A percentile compares a stretch with the other conserved stretches of the same genome.
These are phyloP conservation scores for Anhinga anhinga DNA, from an alignment of 2,113 vertebrate species.

Conservation along the genomic window DNA sequence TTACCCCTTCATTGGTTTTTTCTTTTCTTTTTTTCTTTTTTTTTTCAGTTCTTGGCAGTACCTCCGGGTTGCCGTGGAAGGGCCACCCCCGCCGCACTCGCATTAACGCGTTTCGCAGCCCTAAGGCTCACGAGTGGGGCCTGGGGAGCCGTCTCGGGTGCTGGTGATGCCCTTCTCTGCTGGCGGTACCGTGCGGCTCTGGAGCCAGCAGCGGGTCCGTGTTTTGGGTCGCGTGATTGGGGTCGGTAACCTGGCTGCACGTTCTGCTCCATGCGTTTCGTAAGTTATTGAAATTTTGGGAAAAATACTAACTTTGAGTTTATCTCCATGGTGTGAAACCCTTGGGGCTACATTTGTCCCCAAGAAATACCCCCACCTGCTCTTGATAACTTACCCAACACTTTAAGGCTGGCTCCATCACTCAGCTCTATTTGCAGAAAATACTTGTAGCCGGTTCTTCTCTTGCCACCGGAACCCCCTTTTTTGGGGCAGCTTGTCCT, in stretches of 20 bases:
- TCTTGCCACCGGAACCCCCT: neutral
- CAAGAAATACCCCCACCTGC: neutral
- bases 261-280: neutral
- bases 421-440: neutral
- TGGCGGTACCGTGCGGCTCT: neutral
- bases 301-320: neutral
- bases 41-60: neutral
- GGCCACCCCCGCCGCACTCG: accelerated
- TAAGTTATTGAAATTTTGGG: neutral
- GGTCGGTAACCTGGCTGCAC: neutral
- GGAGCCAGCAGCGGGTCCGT: accelerated
- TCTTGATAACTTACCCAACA: neutral
- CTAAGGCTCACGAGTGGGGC: accelerated
- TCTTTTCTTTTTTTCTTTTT: no score
- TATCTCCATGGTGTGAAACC: neutral
- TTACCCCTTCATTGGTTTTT: neutral
- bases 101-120: neutral
- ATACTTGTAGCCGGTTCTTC: neutral
- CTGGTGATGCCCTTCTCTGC: neutral
- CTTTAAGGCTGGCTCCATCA: neutral
- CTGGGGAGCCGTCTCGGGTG: neutral
- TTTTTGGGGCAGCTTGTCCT: neutral
- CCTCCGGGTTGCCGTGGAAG: neutral
- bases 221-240: accelerated
- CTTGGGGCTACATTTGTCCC: neutral